These are phyloP conservation scores for Montipora foliosa DNA, from an alignment of 64 coral and sea anemone genomes.

Conservation along the genomic window DNA sequence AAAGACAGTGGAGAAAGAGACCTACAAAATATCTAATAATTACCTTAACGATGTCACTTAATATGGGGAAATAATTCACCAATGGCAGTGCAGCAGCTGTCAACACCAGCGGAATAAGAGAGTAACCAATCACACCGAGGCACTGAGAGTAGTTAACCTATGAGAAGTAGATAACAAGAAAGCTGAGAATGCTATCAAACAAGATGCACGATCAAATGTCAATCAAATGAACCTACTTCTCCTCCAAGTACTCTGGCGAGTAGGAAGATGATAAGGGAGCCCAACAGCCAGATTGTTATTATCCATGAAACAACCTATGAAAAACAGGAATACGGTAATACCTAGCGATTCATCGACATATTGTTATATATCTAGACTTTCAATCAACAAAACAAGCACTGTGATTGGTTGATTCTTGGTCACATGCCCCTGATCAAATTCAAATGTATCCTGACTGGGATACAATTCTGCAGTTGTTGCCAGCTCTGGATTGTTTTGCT, in stretches of 20 bases:
- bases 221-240: constrained; percentile 64
- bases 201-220: neutral
- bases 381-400: too few relatives aligned
- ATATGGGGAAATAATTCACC: constrained; percentile 83
- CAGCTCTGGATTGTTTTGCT: too few relatives aligned
- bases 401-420: too few relatives aligned
- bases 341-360: neutral
- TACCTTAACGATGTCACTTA: constrained; percentile 85
- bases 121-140: constrained; percentile 99
- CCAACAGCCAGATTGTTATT: constrained; percentile 97
- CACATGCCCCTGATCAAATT: too few relatives aligned
- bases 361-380: too few relatives aligned
- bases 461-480: too few relatives aligned
- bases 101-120: constrained; percentile 93
- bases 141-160: constrained; percentile 98
- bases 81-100: constrained; percentile 87
- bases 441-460: too few relatives aligned
- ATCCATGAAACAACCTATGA: constrained; percentile 97
- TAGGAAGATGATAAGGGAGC: constrained; percentile 91
- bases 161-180: neutral
- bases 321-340: neutral
- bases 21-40: neutral
- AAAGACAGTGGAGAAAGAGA: too few relatives aligned
- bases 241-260: constrained; percentile 97
- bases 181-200: neutral